phyloP scores from a whole-genome alignment of 2,888 invertebrate species.

The Drosophila koepferae region DNA sequence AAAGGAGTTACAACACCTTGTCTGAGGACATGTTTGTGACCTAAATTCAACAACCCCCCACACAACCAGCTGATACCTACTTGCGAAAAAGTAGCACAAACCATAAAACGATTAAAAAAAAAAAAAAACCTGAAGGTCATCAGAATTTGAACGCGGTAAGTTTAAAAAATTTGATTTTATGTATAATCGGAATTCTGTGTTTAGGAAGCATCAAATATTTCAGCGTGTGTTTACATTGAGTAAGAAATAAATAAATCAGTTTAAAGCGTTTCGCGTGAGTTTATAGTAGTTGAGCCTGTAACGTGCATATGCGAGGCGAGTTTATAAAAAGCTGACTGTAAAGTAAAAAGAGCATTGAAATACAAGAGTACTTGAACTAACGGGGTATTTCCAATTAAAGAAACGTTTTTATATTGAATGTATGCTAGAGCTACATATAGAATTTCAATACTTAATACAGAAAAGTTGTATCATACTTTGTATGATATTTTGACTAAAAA shows the following conservation, averaged over 20 bases:
- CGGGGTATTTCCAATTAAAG: background rate
- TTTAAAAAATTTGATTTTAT: background rate
- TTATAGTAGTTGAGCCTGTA: background rate
- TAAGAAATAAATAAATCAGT: background rate
- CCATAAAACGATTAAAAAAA: slow-evolving; percentile 4
- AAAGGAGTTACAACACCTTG: slow-evolving; percentile 37
- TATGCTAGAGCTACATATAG: no score
- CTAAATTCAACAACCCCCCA: slow-evolving; percentile 60
- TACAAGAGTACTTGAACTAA: background rate
- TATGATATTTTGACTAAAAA: no score
- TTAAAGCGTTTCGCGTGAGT: background rate
- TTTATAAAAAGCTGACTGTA: no score
- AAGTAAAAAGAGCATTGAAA: background rate
- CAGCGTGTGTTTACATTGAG: slow-evolving; percentile 4
- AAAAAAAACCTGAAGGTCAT: slow-evolving; percentile 46
- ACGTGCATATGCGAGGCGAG: background rate
- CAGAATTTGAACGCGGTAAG: slow-evolving; percentile 41
- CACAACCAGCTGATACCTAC: slow-evolving; percentile 32
- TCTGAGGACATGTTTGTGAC: slow-evolving; percentile 65
- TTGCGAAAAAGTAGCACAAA: slow-evolving; percentile 47
- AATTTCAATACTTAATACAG: no score
- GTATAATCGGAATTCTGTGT: background rate
- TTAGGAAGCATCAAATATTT: background rate
- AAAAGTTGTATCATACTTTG: no score
- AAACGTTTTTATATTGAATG: no score